phyloP scores from a whole-genome alignment of 2,797 vertebrate species.

The Pseudochirops corinnae region DNA sequence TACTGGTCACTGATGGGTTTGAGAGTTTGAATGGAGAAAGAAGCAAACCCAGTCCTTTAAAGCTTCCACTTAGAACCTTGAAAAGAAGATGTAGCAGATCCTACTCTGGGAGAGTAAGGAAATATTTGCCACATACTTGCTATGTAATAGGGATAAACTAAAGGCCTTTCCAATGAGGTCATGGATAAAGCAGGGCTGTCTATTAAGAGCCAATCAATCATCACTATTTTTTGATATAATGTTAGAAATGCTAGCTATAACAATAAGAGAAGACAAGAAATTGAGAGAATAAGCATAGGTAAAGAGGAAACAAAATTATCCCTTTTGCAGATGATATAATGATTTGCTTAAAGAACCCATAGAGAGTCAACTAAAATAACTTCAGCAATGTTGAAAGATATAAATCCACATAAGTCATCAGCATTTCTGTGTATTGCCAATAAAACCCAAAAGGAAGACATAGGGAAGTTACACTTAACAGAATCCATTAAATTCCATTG shows the following conservation, averaged over 20 bases:
- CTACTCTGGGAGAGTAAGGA: background rate
- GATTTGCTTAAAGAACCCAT: background rate
- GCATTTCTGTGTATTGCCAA: background rate
- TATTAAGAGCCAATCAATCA: background rate
- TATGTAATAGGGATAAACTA: background rate
- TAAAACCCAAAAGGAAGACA: background rate
- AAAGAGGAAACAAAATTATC: background rate
- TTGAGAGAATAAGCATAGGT: background rate
- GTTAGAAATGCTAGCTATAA: background rate
- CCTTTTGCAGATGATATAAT: background rate
- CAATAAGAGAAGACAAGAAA: background rate
- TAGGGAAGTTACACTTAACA: background rate
- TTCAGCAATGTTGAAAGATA: background rate
- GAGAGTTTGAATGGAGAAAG: background rate
- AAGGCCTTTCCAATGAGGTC: background rate
- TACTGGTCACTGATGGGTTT: background rate
- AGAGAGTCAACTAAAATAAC: background rate
- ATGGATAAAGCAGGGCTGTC: background rate
- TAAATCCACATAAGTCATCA: background rate
- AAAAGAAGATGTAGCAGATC: background rate
- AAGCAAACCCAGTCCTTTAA: background rate
- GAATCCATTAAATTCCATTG: background rate
- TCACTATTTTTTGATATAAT: background rate
- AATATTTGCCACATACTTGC: background rate
- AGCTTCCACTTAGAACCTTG: background rate